Evolutionary conservation across 35 echinoderm and acorn worm species (phyloP).

Genomic region (Hemicentrotus pulcherrimus): DNA sequence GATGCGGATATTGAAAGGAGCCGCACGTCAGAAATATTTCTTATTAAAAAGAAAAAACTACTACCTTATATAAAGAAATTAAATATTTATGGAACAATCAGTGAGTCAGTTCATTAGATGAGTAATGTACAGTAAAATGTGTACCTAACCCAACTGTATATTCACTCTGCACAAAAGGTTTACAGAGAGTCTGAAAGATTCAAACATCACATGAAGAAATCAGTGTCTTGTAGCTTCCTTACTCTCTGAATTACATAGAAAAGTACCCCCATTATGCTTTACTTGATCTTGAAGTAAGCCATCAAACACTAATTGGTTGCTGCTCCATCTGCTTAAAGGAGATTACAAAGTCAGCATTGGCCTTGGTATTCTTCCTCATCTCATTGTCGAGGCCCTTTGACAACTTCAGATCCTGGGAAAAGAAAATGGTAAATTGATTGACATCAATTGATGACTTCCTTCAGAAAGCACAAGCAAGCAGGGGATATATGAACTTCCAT

Average conservation of each 20-base stretch:
- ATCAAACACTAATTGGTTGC: neutral
- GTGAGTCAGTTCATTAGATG: too few species aligned
- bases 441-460: too few species aligned
- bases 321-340: constrained; percentile 58
- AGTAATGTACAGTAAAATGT: too few species aligned
- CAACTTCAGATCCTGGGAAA: constrained; percentile 69
- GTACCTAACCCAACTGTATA: too few species aligned
- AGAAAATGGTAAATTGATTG: neutral
- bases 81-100: too few species aligned
- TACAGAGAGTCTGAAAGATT: neutral
- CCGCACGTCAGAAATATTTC: too few species aligned
- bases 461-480: too few species aligned
- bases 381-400: constrained; percentile 65
- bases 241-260: neutral
- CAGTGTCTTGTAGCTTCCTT: neutral
- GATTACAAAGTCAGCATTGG: constrained; percentile 65
- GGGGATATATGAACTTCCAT: too few species aligned
- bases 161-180: too few species aligned
- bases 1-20: too few species aligned
- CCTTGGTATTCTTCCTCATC: constrained; percentile 64
- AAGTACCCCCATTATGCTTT: neutral
- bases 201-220: neutral
- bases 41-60: too few species aligned
- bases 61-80: too few species aligned
- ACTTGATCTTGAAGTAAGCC: neutral